Evolutionary conservation across 2,888 invertebrate species (phyloP).

Genomic region (Leptinotarsa juncta): DNA sequence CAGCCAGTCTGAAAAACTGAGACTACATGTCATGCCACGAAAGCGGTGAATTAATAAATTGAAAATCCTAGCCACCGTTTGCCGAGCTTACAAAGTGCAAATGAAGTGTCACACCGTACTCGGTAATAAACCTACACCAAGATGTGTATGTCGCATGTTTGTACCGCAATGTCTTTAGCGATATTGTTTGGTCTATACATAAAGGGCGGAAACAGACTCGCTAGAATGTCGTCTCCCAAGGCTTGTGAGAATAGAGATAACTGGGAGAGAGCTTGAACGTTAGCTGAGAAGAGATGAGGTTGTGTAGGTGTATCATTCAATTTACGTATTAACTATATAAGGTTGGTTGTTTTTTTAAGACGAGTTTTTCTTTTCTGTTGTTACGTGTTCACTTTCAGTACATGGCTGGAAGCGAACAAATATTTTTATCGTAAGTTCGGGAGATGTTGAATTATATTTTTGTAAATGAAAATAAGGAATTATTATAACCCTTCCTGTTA

Average conservation of each 20-base stretch:
- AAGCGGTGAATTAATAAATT: slow-evolving; percentile 3
- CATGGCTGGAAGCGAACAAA: too few relatives aligned
- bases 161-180: slow-evolving; percentile 13
- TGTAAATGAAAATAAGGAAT: too few relatives aligned
- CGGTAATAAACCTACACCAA: slow-evolving; percentile 1
- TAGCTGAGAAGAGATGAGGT: neutral
- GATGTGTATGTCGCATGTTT: slow-evolving; percentile 4
- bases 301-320: slow-evolving; percentile 9
- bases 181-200: slow-evolving; percentile 18
- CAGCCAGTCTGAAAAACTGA: neutral
- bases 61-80: slow-evolving; percentile 10
- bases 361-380: neutral
- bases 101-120: slow-evolving; percentile 19
- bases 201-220: slow-evolving; percentile 9
- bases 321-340: neutral
- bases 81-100: slow-evolving; percentile 15
- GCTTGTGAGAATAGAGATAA: slow-evolving; percentile 9
- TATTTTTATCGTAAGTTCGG: too few relatives aligned
- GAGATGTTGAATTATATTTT: too few relatives aligned
- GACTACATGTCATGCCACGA: neutral
- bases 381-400: too few relatives aligned
- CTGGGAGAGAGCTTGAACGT: slow-evolving; percentile 6
- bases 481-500: too few relatives aligned
- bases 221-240: neutral
- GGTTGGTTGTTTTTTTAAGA: neutral